phyloP scores from a whole-genome alignment of 2,113 vertebrate genomes.

The Gopherus flavomarginatus region DNA sequence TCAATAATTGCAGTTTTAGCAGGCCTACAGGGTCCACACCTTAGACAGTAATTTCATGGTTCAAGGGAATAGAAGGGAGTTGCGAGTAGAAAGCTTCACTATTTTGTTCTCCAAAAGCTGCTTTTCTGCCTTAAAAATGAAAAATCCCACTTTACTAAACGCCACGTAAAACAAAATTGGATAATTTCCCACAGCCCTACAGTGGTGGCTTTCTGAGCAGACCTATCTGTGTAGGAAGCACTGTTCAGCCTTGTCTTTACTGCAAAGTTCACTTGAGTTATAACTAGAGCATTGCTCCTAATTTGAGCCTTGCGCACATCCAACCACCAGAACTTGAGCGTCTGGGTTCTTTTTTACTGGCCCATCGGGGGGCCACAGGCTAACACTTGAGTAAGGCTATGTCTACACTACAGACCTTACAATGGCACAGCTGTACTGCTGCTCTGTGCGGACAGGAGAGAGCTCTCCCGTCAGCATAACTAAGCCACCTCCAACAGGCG shows the following conservation, averaged over 20 bases:
- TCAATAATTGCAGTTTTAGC: neutral
- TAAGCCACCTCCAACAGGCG: too few species aligned
- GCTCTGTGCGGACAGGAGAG: too few species aligned
- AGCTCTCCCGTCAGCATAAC: too few species aligned
- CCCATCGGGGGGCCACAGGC: too few species aligned
- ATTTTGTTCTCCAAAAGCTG: neutral
- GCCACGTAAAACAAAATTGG: neutral
- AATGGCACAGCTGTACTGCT: too few species aligned
- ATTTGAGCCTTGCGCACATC: neutral
- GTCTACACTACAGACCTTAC: too few species aligned
- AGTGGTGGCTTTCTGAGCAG: neutral
- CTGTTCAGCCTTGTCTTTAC: neutral
- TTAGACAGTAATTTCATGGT: neutral
- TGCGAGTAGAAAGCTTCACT: neutral
- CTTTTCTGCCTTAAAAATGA: neutral
- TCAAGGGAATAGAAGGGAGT: neutral
- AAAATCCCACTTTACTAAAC: neutral
- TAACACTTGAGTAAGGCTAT: too few species aligned
- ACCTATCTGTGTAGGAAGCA: too few species aligned
- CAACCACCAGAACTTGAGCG: too few species aligned
- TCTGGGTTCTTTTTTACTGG: too few species aligned
- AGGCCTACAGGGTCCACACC: neutral
- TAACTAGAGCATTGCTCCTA: neutral
- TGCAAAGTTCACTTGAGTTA: neutral
- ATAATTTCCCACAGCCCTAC: neutral